Evolutionary conservation across 2,797 vertebrate genomes (phyloP).

Genomic region (Siniperca scherzeri): DNA sequence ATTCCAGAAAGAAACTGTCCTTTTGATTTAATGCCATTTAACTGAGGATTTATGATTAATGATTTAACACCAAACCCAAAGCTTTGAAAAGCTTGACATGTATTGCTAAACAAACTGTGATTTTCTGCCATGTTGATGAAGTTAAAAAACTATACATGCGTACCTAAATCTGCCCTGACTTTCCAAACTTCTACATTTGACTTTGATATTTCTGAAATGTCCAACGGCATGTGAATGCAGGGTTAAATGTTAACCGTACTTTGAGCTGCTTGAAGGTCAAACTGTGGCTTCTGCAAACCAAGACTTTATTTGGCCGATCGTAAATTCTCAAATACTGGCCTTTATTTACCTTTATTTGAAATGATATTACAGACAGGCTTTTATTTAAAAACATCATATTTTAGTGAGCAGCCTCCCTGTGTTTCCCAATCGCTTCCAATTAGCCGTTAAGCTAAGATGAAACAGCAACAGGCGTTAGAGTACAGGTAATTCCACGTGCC

Average conservation of each 20-base stretch:
- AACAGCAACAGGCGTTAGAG: not conserved
- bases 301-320: not conserved
- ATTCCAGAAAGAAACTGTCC: not conserved
- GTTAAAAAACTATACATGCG: not conserved
- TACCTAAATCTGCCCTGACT: not conserved
- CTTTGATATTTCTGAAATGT: not conserved
- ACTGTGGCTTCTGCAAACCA: not conserved
- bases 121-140: not conserved
- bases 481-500: not conserved
- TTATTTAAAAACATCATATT: not conserved
- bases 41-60: too few relatives aligned
- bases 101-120: not conserved
- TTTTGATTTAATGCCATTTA: not conserved
- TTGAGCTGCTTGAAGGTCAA: constrained; percentile 15
- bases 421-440: not conserved
- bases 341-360: not conserved
- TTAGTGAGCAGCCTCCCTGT: not conserved
- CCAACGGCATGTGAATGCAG: constrained; percentile 20
- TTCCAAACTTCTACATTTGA: not conserved
- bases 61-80: not conserved
- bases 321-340: constrained; percentile 54
- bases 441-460: not conserved
- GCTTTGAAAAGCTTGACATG: not conserved
- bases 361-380: not conserved
- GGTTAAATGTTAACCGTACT: not conserved